Conservation (phyloP, 1,140 invertebrate genomes). For the Heliothis virescens region DNA sequence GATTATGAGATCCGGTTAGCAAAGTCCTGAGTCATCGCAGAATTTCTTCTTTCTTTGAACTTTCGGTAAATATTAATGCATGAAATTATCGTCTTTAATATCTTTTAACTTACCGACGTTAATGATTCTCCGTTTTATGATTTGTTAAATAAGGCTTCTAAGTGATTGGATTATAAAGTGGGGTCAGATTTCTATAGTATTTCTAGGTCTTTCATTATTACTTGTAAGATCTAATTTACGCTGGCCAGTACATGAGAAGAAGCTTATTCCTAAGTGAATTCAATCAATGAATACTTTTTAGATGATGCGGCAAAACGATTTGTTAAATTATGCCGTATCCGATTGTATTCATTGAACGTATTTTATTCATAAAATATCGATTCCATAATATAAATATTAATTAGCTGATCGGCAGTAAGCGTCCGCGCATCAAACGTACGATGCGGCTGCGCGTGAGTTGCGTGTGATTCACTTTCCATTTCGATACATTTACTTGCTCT, state of each 20-base stretch:
- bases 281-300: too few relatives aligned
- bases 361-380: constrained; percentile 2
- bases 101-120: background rate
- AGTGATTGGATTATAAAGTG: background rate
- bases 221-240: too few relatives aligned
- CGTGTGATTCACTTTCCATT: constrained; percentile 57
- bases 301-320: background rate
- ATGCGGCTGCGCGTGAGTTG: constrained; percentile 16
- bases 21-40: constrained; percentile 16
- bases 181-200: background rate
- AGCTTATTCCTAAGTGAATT: too few relatives aligned
- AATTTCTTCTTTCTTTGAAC: constrained; percentile 30
- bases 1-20: constrained; percentile 25
- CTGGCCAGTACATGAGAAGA: too few relatives aligned
- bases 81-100: background rate
- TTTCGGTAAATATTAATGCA: constrained; percentile 21
- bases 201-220: background rate
- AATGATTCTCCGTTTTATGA: background rate
- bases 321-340: background rate
- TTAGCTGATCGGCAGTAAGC: constrained; percentile 17
- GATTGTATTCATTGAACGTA: background rate
- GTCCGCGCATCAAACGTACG: constrained; percentile 16
- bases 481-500: constrained; percentile 45
- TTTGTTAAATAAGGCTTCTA: background rate
- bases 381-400: constrained; percentile 21